Base-by-base conservation (phyloP, 1,140 invertebrate genomes). In the Trichonephila inaurata region DNA sequence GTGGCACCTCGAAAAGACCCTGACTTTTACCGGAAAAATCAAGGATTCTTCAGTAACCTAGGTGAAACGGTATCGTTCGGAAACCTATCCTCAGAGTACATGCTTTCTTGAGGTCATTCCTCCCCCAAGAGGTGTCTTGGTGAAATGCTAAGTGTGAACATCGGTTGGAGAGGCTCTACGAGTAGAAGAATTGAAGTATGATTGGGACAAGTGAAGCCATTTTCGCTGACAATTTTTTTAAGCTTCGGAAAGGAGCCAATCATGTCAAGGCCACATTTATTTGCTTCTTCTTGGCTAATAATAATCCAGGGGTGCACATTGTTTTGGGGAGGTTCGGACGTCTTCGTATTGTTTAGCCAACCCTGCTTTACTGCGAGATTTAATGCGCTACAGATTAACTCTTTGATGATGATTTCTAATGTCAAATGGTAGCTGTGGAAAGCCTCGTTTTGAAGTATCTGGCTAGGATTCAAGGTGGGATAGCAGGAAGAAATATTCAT, bases 221-320 rank as follows among this genome's bases (percentile, higher is more conserved):
- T 87, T 92, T 87, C 18, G 91, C 91, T 92, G 91, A 92, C 83
- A 62, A 85, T 86, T 92, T 92, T 92, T 72, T 66, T 87, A 69
- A 62, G 60, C 40, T 72, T 77, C 60, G 91, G 82, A 92, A 66
- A 60, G n/a, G 82, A 66, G 91, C 91, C 91, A 92, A 92, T 92
- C 82, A 83, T 92, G 91, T 92, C 91, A 92, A 92, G 91, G 91
- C 40, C 91, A 92, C 82, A 91, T 91, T 91, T 91, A 91, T 91
- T 85, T 91, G 40, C 90, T 85, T 92, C 82, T 58, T 61, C 91
- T 72, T 61, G 91, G 82, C 91, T 92, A 92, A 92, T 92, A 92
- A 92, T 92, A 92, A 92, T 92, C 91, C 91, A 69, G 91, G 64
- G 58, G 82, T 51, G 61, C 60, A 61, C 91, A 92, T 92, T 92